Evolutionary conservation across 2,113 vertebrate genomes (phyloP).

Genomic region (Rattus rattus): DNA sequence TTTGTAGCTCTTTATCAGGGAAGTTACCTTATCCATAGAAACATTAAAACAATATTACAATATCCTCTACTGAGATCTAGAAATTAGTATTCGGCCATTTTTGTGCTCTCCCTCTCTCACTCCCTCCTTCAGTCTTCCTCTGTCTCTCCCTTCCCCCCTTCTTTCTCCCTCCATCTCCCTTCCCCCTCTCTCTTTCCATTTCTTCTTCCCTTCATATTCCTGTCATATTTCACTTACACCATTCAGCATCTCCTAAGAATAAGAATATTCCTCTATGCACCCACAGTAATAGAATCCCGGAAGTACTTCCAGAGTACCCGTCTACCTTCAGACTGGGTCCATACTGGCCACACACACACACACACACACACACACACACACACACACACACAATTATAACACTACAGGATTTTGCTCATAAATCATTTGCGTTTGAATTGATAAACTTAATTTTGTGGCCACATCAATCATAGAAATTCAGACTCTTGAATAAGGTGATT

Average conservation of each 20-base stretch:
- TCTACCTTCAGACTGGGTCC: background rate
- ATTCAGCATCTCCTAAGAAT: background rate
- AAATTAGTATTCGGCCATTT: background rate
- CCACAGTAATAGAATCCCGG: background rate
- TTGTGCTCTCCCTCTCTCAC: background rate
- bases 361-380: background rate
- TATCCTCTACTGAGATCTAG: background rate
- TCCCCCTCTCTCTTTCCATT: background rate
- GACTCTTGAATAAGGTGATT: background rate
- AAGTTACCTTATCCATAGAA: background rate
- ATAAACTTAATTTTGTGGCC: conserved; percentile 1
- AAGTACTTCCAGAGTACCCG: background rate
- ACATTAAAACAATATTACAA: background rate
- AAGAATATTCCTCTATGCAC: background rate
- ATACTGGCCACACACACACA: background rate
- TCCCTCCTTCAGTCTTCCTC: background rate
- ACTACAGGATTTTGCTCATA: background rate
- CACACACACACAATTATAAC: background rate
- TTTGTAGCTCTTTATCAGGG: background rate
- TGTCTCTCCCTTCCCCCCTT: no score
- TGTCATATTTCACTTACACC: background rate
- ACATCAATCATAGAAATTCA: background rate
- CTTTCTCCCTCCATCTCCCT: no score
- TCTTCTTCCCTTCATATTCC: background rate
- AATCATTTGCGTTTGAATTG: conserved; percentile 45